Conservation (phyloP, 2,113 vertebrate species). For the Gallinago undulata region DNA sequence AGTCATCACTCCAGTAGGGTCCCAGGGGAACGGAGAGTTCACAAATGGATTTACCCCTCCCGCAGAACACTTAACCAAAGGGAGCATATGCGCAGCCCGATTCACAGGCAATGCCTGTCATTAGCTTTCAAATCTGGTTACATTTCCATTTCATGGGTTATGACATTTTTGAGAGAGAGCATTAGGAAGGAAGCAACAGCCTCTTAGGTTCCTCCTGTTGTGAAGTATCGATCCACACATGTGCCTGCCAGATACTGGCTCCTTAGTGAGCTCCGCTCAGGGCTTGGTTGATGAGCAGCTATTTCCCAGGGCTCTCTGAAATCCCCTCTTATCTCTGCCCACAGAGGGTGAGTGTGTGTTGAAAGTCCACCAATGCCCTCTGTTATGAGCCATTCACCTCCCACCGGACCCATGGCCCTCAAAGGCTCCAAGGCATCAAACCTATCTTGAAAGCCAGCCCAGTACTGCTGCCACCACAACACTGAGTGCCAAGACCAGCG, state of each 20-base stretch:
- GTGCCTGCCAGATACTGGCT: not conserved
- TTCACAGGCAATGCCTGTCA: not conserved
- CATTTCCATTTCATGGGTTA: not conserved
- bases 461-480: not conserved
- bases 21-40: not conserved
- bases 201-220: not conserved
- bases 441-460: not conserved
- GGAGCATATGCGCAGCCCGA: not conserved
- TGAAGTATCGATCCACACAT: not conserved
- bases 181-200: not conserved
- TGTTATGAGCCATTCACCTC: not conserved
- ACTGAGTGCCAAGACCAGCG: not conserved
- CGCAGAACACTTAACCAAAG: not conserved
- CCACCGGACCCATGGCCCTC: not conserved
- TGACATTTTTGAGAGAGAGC: not conserved
- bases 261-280: not conserved
- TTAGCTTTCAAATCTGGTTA: not conserved
- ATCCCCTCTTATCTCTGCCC: not conserved
- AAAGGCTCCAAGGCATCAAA: not conserved
- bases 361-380: not conserved
- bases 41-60: conserved; percentile 5
- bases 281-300: not conserved
- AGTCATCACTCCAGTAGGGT: not conserved
- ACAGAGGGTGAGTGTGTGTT: not conserved
- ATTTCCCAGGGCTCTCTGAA: not conserved